Conservation (phyloP, 2,797 vertebrate species). For the Oreochromis grahami region DNA sequence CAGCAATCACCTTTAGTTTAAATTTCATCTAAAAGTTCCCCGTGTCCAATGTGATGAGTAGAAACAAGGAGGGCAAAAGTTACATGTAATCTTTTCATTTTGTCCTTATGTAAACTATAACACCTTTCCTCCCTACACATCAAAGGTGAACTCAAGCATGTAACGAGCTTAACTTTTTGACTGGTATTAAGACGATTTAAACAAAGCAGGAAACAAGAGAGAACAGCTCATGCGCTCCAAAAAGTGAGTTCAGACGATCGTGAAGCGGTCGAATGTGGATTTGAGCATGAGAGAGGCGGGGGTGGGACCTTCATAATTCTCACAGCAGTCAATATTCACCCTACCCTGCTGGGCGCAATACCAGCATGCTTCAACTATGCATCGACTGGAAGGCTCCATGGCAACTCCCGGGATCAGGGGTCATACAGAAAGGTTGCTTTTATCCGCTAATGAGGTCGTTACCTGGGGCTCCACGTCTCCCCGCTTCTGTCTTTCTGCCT, state of each 20-base stretch:
- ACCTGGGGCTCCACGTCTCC: conserved; percentile 74
- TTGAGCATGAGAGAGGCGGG: neutral
- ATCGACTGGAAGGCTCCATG: conserved; percentile 74
- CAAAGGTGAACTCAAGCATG: conserved; percentile 29
- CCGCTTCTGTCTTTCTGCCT: conserved; percentile 41
- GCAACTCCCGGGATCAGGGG: conserved; percentile 74
- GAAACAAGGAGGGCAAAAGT: neutral
- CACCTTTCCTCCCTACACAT: conserved; percentile 31
- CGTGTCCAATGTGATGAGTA: neutral
- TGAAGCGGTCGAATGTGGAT: conserved; percentile 35
- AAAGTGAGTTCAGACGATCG: conserved; percentile 22
- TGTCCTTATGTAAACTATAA: conserved; percentile 24
- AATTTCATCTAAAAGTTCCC: neutral
- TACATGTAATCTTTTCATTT: neutral
- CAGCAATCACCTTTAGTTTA: neutral
- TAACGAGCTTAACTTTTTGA: conserved; percentile 56
- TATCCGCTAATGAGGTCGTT: conserved; percentile 81
- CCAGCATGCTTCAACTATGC: conserved; percentile 64
- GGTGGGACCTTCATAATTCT: conserved; percentile 48
- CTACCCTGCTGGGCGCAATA: conserved; percentile 55
- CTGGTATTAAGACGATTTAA: conserved; percentile 35
- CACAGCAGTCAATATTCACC: conserved; percentile 55
- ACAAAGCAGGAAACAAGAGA: conserved; percentile 35
- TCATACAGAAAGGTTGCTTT: conserved; percentile 79
- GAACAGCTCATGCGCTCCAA: conserved; percentile 26